These are phyloP conservation scores for Botia kubotai DNA, from an alignment of 2,797 vertebrate genomes.

Conservation along the genomic window DNA sequence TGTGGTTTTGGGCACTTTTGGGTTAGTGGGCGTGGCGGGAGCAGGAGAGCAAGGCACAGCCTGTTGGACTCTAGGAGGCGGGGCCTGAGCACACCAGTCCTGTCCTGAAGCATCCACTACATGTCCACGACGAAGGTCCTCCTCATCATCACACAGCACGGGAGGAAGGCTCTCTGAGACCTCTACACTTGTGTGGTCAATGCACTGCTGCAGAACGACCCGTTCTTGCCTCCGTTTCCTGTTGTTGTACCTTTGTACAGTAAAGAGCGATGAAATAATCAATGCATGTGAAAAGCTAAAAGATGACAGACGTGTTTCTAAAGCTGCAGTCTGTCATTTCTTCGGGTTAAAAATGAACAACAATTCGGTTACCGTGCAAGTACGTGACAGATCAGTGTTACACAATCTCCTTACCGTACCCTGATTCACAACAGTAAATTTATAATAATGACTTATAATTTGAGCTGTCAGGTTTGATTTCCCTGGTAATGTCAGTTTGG, in stretches of 20 bases:
- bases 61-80: background rate
- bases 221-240: conserved; percentile 2
- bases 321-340: background rate
- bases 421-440: too few species aligned
- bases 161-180: too few species aligned
- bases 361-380: too few species aligned
- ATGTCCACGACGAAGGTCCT: background rate
- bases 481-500: too few species aligned
- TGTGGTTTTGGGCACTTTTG: conserved; percentile 17
- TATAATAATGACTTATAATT: too few species aligned
- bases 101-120: background rate
- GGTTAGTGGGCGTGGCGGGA: background rate
- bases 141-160: background rate
- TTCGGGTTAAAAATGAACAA: too few species aligned
- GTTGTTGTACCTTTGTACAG: conserved; percentile 21
- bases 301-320: background rate
- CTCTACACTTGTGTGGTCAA: too few species aligned
- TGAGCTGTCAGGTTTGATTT: too few species aligned
- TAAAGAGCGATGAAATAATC: conserved; percentile 9
- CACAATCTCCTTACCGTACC: too few species aligned
- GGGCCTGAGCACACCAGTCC: background rate
- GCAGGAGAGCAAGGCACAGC: background rate
- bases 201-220: background rate
- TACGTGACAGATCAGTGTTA: too few species aligned
- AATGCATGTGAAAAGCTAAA: background rate